Evolutionary conservation across 2,113 vertebrate genomes (phyloP), one percentile per base, ranked within the genome.

Genomic region (Chlamydotis undulata): DNA sequence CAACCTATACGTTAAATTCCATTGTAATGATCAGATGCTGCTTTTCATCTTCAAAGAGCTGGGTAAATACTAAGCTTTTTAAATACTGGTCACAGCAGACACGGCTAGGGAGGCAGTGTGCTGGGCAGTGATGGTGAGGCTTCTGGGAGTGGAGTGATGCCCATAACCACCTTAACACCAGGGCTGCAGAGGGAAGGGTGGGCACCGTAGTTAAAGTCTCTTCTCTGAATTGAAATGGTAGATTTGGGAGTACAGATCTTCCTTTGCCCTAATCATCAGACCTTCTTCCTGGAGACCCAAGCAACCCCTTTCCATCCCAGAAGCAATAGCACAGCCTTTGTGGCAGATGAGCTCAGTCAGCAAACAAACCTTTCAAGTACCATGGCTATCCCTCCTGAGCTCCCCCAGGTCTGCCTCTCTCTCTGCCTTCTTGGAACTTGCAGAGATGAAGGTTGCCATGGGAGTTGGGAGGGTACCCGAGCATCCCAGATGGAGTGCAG

Each of bases 331-430:
- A 59, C 18, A 76, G n/a, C 11, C 22, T 61, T 81, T 24, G 29
- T 1, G 0, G 10, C 33, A 57, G 13, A 18, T 0, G 0, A 47
- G 15, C 47, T 89, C 49, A 57, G 18, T 10, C 3, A 5, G 7
- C 31, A 23, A 9, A 33, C 1, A 1, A 75, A 26, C 9, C 0
- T 15, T 91, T 43, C 0, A 2, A 65, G 24, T 26, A 50, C 23
- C 2, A 1, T 23, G n/a, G 39, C 15, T 83, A 39, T 2, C 28
- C 11, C 7, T 79, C 22, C 37, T 35, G 52, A 71, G 14, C 1
- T 3, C 11, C 7, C 25, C 4, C 9, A 33, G 25, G 5, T 83
- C 71, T 83, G n/a, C 10, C 23, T 50, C 31, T 67, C 8, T 3
- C 47, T 2, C 7, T 56, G 43, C 29, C 13, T 76, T 52, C 39